A percentile compares a stretch with the other conserved stretches of the same genome.
Conservation (phyloP, 2,113 vertebrate genomes). For the Chloropsis cyanopogon region DNA sequence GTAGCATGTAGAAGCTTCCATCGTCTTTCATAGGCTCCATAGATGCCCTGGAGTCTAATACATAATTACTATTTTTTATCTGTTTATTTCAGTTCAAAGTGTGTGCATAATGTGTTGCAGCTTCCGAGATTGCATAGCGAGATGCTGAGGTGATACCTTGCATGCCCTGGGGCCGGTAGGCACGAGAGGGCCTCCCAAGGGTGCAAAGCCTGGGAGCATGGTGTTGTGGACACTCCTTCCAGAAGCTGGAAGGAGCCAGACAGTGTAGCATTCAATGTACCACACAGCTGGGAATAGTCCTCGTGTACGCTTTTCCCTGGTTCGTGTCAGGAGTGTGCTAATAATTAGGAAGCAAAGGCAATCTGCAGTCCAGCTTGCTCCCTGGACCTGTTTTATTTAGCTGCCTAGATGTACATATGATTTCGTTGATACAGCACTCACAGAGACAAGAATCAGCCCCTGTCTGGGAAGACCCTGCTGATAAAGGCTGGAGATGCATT, state of each 20-base stretch:
- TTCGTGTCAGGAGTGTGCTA: not conserved
- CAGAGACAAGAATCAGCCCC: slow-evolving; percentile 27
- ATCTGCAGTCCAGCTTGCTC: slow-evolving; percentile 52
- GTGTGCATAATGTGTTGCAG: not conserved
- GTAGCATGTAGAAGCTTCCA: not conserved
- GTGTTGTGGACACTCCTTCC: not conserved
- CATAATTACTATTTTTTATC: not conserved
- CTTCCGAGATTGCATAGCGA: not conserved
- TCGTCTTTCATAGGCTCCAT: not conserved
- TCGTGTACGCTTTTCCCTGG: not conserved
- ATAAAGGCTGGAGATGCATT: slow-evolving; percentile 36
- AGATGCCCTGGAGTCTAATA: not conserved
- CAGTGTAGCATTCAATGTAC: accelerated
- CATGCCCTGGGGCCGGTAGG: not conserved
- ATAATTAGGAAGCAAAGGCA: slow-evolving; percentile 29
- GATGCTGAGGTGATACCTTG: not conserved
- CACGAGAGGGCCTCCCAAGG: not conserved
- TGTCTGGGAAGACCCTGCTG: slow-evolving; percentile 41
- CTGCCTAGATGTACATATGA: not conserved
- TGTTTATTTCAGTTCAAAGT: slow-evolving; percentile 30
- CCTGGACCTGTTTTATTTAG: slow-evolving; percentile 10
- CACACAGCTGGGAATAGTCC: not conserved
- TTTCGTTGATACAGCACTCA: slow-evolving; percentile 17
- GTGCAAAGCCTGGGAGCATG: not conserved
- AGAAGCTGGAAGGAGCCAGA: not conserved